Base-by-base conservation (phyloP, 2,888 invertebrate genomes). In the Spatulosminthurus flaviceps region DNA sequence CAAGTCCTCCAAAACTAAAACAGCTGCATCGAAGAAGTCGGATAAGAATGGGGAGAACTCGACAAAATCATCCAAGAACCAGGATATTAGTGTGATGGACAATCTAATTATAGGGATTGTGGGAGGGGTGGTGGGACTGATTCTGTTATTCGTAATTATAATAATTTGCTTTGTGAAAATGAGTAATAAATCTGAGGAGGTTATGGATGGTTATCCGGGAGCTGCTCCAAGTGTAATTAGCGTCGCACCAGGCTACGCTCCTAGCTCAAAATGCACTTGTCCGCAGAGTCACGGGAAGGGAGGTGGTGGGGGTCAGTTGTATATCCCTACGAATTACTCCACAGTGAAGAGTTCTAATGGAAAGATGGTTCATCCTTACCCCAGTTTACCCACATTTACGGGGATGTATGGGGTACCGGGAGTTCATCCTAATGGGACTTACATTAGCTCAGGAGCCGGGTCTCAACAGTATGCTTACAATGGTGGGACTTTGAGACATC, bases 41-140 rank as follows among this genome's bases (percentile, higher is more conserved):
- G 86, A 29, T 73, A 61, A 75, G 71, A 67, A 69, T 75, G 72
- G 74, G 11, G 76, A 78, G 81, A 60, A 81, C 74, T 24, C 81
- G 91, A 80, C 89, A 90, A 51, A 90, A 92, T 88, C 90, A 85
- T n/a, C n/a, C n/a, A 89, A 90, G 85, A 87, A 91, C 5, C 90
- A 89, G 86, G 89, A 92, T 0, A 90, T 94, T 16, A 92, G 91
- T 78, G 95, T 95, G 86, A 96, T 96, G 86, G 96, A 96, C 85
- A 95, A 95, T 4, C 89, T 96, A n/a, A 96, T 96, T 75, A 96
- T 96, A 80, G 95, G 95, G n/a, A 96, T 96, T 83, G 95, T 96
- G 0, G 95, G 95, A 0, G 95, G 96, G 0, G 95, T 96, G 0
- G 95, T 96, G 0, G 95, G 94, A 0, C 95, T 96, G 87, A 95